These are phyloP conservation scores for Eumacrocentrus americanus DNA, from an alignment of 2,888 invertebrate genomes.

Conservation along the genomic window DNA sequence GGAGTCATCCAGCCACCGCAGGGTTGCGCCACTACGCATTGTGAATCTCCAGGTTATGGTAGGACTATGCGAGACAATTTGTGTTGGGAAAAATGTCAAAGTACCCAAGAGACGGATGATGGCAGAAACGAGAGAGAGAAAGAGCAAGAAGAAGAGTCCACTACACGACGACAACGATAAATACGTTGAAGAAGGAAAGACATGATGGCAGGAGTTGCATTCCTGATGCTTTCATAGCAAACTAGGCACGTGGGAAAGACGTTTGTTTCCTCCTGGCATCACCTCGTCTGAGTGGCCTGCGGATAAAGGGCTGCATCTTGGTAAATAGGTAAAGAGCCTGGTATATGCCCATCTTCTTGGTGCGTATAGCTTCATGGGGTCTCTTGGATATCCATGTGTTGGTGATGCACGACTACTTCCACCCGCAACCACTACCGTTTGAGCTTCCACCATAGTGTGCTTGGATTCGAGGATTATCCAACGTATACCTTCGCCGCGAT, in stretches of 20 bases:
- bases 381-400: background rate
- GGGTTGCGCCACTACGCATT: constrained; percentile 26
- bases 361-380: background rate
- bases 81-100: constrained; percentile 30
- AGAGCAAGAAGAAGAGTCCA: constrained; percentile 25
- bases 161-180: constrained; percentile 8
- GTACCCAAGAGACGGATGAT: constrained; percentile 10
- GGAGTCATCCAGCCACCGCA: constrained; percentile 24
- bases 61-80: constrained; percentile 25
- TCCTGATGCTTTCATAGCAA: constrained; percentile 12
- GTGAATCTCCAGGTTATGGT: constrained; percentile 8
- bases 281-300: background rate
- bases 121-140: constrained; percentile 13
- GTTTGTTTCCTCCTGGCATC: background rate
- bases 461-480: background rate
- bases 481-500: constrained; percentile 9
- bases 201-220: background rate
- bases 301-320: background rate
- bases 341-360: background rate
- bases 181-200: constrained; percentile 12
- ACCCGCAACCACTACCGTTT: constrained; percentile 24
- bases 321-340: constrained; percentile 2
- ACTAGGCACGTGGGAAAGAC: constrained; percentile 27
- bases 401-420: constrained; percentile 2
- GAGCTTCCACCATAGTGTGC: background rate